These are phyloP conservation scores for Drosophila miranda DNA, from an alignment of 1,140 invertebrate genomes.

Conservation along the genomic window DNA sequence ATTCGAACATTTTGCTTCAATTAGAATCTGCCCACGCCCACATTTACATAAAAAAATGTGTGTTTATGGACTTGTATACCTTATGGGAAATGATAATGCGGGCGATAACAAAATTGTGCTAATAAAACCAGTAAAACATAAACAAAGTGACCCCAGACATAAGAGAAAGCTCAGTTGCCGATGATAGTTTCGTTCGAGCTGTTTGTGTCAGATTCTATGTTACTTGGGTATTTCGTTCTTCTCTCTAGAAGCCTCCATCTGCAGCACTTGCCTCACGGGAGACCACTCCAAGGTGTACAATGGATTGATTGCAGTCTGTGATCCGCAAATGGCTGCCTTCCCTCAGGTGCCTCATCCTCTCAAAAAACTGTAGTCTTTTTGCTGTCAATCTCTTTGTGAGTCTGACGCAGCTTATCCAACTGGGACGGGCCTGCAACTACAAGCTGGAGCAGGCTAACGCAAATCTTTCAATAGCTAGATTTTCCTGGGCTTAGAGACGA, in stretches of 20 bases:
- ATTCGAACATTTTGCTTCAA: too few relatives aligned
- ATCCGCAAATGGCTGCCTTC: slow-evolving; percentile 92
- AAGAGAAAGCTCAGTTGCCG: slow-evolving; percentile 27
- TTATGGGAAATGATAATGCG: neutral
- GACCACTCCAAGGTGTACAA: slow-evolving; percentile 33
- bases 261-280: slow-evolving; percentile 1
- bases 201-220: neutral
- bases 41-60: too few relatives aligned
- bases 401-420: slow-evolving; percentile 53
- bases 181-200: slow-evolving; percentile 16
- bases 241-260: slow-evolving; percentile 1
- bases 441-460: slow-evolving; percentile 40
- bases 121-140: slow-evolving; percentile 29
- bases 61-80: neutral
- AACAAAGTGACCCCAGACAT: slow-evolving; percentile 16
- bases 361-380: slow-evolving; percentile 65
- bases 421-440: slow-evolving; percentile 57
- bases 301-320: slow-evolving; percentile 18
- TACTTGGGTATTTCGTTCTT: neutral
- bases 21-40: too few relatives aligned
- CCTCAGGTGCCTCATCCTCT: slow-evolving; percentile 85
- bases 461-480: too few relatives aligned
- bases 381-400: slow-evolving; percentile 67
- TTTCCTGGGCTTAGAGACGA: too few relatives aligned
- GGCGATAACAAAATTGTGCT: slow-evolving; percentile 24